Evolutionary conservation across 2,113 vertebrate species (phyloP), one percentile per base, ranked within the genome.

Genomic region (Brachyistius frenatus): DNA sequence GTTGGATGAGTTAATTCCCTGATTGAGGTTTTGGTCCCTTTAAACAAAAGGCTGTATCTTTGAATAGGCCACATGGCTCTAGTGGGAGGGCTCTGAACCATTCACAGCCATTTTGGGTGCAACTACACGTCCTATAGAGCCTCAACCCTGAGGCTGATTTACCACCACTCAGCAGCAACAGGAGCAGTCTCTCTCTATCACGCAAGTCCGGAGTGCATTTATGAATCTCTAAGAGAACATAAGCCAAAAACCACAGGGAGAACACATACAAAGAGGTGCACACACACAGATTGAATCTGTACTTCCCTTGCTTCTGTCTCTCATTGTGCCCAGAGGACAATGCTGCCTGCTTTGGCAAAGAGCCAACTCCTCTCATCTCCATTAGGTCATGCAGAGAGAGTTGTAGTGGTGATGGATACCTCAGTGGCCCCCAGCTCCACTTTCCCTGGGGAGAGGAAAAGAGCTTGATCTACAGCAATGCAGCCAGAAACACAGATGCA

Each of bases 1-100:
- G 83, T 70, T 80, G 80, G 82, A 85, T 76, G 81, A 89, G 66
- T 92, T 88, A 76, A 86, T 83, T 87, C 87, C 61, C 46, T 53
- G 73, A 88, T 73, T 75, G 83, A 81, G 73, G 67, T 78, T 73
- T 52, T 73, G 76, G 73, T 14, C 16, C 32, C n/a, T 71, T 70
- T 64, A 87, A 81, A 89, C 86, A 92, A 92, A 92, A 81, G 88
- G 32, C 78, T 66, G 73, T 15, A 31, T 86, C 83, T 90, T 73
- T 93, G 84, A 90, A 87, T 91, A 79, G 87, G 49, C 89, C 90
- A 88, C 91, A 89, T 88, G 91, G 92, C 89, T 90, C 76, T 56
- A 71, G 81, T 84, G 73, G 83, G 85, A 78, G 87, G 84, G 75
- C 74, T 81, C 70, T 60, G 62, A 69, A 73, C 81, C 81, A 89